These are phyloP conservation scores for Lycopodina hypogea DNA, from an alignment of 37 sponge, comb jelly and placozoan genomes.

Conservation along the genomic window DNA sequence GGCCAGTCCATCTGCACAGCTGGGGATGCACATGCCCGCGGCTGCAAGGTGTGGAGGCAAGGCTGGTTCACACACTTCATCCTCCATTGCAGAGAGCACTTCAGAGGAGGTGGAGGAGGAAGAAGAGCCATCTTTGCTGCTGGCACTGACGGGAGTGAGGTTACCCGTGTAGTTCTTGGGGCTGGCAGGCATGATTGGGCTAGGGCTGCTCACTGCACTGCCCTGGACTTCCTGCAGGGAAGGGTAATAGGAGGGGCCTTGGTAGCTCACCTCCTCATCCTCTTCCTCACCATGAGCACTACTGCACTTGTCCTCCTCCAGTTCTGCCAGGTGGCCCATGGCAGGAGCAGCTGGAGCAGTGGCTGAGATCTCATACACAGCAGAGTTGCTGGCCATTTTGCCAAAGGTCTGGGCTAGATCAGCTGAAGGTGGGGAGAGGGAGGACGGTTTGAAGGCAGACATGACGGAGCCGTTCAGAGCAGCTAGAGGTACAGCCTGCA, in stretches of 20 bases:
- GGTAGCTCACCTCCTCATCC: conserved; percentile 9
- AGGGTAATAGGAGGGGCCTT: conserved; percentile 27
- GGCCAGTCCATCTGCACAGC: not conserved
- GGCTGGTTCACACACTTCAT: not conserved
- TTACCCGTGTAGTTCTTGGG: not conserved
- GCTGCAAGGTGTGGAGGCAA: not conserved
- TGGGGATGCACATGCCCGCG: conserved; percentile 10
- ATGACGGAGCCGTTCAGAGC: conserved; percentile 3
- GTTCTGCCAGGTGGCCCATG: not conserved
- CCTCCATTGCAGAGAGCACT: not conserved
- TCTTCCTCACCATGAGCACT: not conserved
- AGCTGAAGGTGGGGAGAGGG: conserved; percentile 9
- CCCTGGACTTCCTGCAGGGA: conserved; percentile 8
- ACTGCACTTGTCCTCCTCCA: conserved; percentile 6
- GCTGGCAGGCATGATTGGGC: not conserved
- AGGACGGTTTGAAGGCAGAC: conserved; percentile 12
- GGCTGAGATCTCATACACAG: conserved; percentile 12
- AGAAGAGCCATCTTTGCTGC: conserved; percentile 27
- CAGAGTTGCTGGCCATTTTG: conserved; percentile 1
- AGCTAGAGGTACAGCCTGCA: conserved; percentile 16
- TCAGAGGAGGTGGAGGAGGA: conserved; percentile 6
- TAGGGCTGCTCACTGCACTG: conserved; percentile 10
- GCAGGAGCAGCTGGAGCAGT: not conserved
- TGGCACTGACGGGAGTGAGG: conserved; percentile 1
- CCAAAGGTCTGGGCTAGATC: conserved; percentile 7